Conservation (phyloP, 2,888 invertebrate species). For the Furcula furcula region DNA sequence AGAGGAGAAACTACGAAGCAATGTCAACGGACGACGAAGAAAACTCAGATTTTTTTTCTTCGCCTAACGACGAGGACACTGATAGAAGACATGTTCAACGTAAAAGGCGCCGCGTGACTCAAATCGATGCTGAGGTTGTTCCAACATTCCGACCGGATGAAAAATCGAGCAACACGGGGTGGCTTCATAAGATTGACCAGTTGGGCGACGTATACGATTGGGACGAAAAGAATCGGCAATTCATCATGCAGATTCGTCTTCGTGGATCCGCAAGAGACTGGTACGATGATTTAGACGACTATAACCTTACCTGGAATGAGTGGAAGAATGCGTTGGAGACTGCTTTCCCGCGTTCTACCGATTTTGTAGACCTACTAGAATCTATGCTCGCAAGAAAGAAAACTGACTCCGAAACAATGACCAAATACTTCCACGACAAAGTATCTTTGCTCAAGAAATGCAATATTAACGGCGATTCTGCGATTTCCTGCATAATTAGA, state of each 20-base stretch:
- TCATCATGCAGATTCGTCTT: slow-evolving; percentile 30
- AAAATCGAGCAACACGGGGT: slow-evolving; percentile 17
- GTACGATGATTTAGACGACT: slow-evolving; percentile 25
- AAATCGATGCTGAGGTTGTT: slow-evolving; percentile 14
- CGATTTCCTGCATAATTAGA: slow-evolving; percentile 22
- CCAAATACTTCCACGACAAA: slow-evolving; percentile 34
- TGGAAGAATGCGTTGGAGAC: slow-evolving; percentile 27
- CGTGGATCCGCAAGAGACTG: slow-evolving; percentile 24
- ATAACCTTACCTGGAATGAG: slow-evolving; percentile 22
- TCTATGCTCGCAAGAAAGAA: slow-evolving; percentile 30
- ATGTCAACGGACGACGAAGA: no score
- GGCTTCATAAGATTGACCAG: slow-evolving; percentile 35
- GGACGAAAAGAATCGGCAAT: slow-evolving; percentile 12
- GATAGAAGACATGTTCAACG: no score
- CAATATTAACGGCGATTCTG: slow-evolving; percentile 16
- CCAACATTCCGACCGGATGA: slow-evolving; percentile 23
- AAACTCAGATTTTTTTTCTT: no score
- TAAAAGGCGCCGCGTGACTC: neutral
- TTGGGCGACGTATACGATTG: slow-evolving; percentile 32
- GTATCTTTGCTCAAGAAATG: slow-evolving; percentile 27
- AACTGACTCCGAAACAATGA: slow-evolving; percentile 28
- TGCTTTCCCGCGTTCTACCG: slow-evolving; percentile 27
- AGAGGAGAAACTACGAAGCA: no score
- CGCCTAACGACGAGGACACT: no score
- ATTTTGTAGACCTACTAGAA: slow-evolving; percentile 34